A percentile compares a stretch with the other conserved stretches of the same genome.
Conservation (phyloP, 1,140 invertebrate genomes). For the Heliconius congener region DNA sequence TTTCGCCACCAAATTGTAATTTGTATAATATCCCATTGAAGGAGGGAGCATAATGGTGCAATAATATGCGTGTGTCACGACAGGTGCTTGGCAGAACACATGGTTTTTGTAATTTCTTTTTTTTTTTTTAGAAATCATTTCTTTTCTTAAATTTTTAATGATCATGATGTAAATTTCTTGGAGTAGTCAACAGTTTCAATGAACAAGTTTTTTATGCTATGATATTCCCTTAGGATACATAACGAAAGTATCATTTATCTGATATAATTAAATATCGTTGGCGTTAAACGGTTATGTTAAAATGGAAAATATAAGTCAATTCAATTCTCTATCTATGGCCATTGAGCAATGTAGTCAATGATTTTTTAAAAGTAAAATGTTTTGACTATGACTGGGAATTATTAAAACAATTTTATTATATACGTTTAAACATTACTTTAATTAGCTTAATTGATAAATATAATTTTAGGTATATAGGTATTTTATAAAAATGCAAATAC, state of each 20-base stretch:
- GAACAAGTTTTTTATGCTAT: neutral
- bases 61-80: slow-evolving; percentile 43
- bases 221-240: neutral
- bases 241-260: neutral
- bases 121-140: neutral
- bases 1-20: slow-evolving; percentile 34
- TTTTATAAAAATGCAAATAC: slow-evolving; percentile 32
- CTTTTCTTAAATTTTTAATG: neutral
- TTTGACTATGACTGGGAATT: slow-evolving; percentile 28
- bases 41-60: slow-evolving; percentile 52
- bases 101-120: neutral
- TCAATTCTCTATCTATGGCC: slow-evolving; percentile 9
- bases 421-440: slow-evolving; percentile 44
- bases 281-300: neutral
- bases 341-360: neutral
- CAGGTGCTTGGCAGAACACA: slow-evolving; percentile 37
- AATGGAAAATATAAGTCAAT: slow-evolving; percentile 2
- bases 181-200: neutral
- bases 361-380: slow-evolving; percentile 10
- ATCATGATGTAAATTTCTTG: neutral
- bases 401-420: slow-evolving; percentile 33
- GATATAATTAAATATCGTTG: neutral
- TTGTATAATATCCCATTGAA: slow-evolving; percentile 39
- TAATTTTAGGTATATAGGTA: slow-evolving; percentile 38
- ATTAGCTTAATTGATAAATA: slow-evolving; percentile 46